A percentile compares a stretch with the other conserved stretches of the same genome.
These are phyloP conservation scores for Selene dorsalis DNA, from an alignment of 2,797 vertebrate genomes.

Conservation along the genomic window DNA sequence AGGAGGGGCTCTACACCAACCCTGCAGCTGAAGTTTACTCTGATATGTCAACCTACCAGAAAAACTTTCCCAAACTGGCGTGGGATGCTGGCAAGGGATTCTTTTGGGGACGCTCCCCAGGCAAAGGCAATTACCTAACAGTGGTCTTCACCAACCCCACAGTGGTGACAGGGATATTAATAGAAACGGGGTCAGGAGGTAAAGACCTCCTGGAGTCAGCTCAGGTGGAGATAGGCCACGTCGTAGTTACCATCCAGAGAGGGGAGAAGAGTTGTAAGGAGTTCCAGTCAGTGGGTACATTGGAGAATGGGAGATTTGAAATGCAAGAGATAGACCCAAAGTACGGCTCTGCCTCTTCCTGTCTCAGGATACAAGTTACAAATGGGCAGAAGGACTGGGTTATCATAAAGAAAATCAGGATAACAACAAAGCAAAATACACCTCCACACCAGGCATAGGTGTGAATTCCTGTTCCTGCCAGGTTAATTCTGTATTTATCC, in stretches of 20 bases:
- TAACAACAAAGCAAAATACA: conserved; percentile 57
- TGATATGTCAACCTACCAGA: conserved; percentile 77
- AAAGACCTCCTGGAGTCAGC: conserved; percentile 78
- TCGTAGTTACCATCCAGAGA: neutral
- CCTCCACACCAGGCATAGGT: neutral
- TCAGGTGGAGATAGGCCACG: conserved; percentile 84
- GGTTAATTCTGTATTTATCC: neutral
- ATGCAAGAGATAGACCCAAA: conserved; percentile 52
- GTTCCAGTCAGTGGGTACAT: conserved; percentile 79
- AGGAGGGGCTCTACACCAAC: conserved; percentile 71
- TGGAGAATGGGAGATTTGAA: conserved; percentile 82
- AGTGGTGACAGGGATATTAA: conserved; percentile 71
- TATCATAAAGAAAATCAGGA: conserved; percentile 83
- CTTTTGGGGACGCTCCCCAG: conserved; percentile 87
- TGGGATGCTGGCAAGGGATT: conserved; percentile 80
- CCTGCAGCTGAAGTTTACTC: conserved; percentile 78
- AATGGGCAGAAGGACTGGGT: conserved; percentile 82
- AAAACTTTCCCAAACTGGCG: conserved; percentile 80
- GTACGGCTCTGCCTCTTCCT: conserved; percentile 62
- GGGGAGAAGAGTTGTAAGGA: conserved; percentile 72
- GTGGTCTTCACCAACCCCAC: conserved; percentile 77
- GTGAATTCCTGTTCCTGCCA: neutral
- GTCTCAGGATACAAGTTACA: conserved; percentile 86
- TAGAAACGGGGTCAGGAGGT: conserved; percentile 82
- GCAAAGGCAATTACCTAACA: conserved; percentile 78